phyloP scores from a whole-genome alignment of 2,888 invertebrate species.

The Pollenia angustigena region DNA sequence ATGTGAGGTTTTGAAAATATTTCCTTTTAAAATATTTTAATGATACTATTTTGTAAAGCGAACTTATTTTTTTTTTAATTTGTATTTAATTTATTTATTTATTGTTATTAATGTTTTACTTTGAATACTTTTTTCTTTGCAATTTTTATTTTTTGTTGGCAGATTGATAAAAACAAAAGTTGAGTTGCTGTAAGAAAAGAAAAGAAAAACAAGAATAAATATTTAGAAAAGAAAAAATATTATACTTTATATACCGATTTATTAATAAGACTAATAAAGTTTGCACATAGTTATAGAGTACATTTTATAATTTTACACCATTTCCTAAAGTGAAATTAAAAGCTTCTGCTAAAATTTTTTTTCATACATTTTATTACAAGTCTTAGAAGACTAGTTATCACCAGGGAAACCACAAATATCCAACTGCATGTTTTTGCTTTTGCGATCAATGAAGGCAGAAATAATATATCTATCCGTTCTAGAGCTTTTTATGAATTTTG shows the following conservation, averaged over 20 bases:
- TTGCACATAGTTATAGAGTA: not conserved
- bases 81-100: conserved; percentile 1
- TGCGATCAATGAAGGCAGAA: too few relatives aligned
- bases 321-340: not conserved
- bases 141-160: conserved; percentile 21
- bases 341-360: too few relatives aligned
- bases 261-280: not conserved
- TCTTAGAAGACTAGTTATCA: too few relatives aligned
- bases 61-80: conserved; percentile 14
- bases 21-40: conserved; percentile 9
- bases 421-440: too few relatives aligned
- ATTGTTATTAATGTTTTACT: conserved; percentile 11
- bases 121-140: not conserved
- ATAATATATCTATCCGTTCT: too few relatives aligned
- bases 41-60: not conserved
- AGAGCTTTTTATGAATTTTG: too few relatives aligned
- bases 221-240: not conserved
- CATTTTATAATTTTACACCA: not conserved
- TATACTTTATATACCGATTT: not conserved
- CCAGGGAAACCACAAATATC: too few relatives aligned
- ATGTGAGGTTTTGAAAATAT: conserved; percentile 11
- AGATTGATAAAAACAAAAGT: conserved; percentile 20
- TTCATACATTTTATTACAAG: too few relatives aligned
- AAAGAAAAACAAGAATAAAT: conserved; percentile 21
- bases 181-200: conserved; percentile 44